phyloP scores from a whole-genome alignment of 2,113 vertebrate genomes.

The Gorsachius goisagi region DNA sequence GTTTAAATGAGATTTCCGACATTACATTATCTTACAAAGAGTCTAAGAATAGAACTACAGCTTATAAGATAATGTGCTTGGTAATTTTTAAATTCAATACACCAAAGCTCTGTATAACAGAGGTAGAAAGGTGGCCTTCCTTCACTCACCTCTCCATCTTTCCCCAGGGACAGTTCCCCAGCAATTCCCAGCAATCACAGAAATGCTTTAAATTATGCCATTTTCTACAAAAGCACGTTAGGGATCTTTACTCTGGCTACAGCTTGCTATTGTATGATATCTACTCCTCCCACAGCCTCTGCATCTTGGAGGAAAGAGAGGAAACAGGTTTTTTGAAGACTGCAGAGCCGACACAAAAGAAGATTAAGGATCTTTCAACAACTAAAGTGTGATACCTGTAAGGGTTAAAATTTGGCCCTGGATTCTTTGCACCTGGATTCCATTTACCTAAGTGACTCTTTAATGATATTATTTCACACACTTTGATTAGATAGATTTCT shows the following conservation, averaged over 20 bases:
- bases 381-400: neutral
- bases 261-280: neutral
- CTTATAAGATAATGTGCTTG: neutral
- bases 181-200: neutral
- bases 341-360: neutral
- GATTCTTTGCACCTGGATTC: neutral
- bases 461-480: neutral
- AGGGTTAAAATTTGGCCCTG: neutral
- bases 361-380: neutral
- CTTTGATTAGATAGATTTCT: neutral
- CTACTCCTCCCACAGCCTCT: neutral
- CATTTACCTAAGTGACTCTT: neutral
- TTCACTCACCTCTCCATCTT: neutral
- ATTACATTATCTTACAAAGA: neutral
- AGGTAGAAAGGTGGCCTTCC: neutral
- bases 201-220: neutral
- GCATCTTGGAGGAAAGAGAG: neutral
- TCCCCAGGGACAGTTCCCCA: neutral
- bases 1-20: neutral
- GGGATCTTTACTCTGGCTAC: neutral
- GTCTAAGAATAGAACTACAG: neutral
- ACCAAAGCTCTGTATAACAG: neutral
- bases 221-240: neutral
- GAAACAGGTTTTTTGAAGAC: neutral
- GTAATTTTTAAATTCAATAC: neutral